Evolutionary conservation across 2,113 vertebrate species (phyloP).

Genomic region (Amblyopsis rosae): DNA sequence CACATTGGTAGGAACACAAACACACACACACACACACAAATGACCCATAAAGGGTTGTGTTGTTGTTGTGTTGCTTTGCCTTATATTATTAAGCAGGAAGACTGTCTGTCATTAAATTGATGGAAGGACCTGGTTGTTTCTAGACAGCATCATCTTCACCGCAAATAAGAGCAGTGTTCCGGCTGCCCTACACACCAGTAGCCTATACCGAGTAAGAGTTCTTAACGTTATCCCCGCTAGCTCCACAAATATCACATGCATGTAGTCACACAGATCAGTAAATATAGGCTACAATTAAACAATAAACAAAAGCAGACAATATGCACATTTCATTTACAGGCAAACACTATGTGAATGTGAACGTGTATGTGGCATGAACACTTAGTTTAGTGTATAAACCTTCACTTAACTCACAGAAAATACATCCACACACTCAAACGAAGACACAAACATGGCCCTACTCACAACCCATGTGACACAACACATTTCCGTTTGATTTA

Average conservation of each 20-base stretch:
- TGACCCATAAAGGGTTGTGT: conserved; percentile 35
- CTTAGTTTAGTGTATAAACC: background rate
- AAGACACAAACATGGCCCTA: conserved; percentile 38
- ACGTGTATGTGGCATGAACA: background rate
- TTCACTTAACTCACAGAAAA: conserved; percentile 9
- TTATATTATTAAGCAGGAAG: conserved; percentile 68
- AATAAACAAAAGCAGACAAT: no score
- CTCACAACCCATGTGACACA: conserved; percentile 40
- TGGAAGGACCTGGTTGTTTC: conserved; percentile 76
- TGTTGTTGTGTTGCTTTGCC: conserved; percentile 64
- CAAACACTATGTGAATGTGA: no score
- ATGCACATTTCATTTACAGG: no score
- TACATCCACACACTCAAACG: background rate
- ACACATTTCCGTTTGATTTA: conserved; percentile 25
- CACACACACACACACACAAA: conserved; percentile 40
- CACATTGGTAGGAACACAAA: background rate
- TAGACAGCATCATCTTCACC: conserved; percentile 60
- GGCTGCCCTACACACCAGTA: conserved; percentile 62
- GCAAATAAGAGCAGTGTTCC: conserved; percentile 69
- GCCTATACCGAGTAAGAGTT: conserved; percentile 33
- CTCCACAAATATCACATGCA: conserved; percentile 27
- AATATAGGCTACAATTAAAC: no score
- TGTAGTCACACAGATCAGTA: background rate
- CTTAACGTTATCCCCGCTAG: conserved; percentile 48
- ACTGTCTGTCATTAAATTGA: conserved; percentile 77